A percentile compares a stretch with the other conserved stretches of the same genome.
These are phyloP conservation scores for Dolichomitus sp. DNA, from an alignment of 2,888 invertebrate genomes.

Conservation along the genomic window DNA sequence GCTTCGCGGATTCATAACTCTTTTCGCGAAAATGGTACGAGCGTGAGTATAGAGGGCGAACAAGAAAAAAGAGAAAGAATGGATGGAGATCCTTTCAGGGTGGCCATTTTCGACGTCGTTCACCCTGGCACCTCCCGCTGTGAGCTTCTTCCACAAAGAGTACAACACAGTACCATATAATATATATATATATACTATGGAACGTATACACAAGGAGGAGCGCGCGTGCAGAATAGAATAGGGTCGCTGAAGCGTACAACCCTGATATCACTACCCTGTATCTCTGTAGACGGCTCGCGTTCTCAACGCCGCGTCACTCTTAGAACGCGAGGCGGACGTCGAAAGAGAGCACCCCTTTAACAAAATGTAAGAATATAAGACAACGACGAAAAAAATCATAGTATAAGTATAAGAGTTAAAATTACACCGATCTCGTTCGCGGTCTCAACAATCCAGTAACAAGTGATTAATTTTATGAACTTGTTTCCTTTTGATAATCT, in stretches of 20 bases:
- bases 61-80: constrained; percentile 7
- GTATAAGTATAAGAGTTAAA: constrained; percentile 18
- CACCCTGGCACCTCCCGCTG: constrained; percentile 63
- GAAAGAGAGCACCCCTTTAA: constrained; percentile 43
- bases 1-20: constrained; percentile 74
- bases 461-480: neutral
- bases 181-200: neutral
- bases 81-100: constrained; percentile 71
- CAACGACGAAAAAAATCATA: constrained; percentile 5
- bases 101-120: constrained; percentile 68
- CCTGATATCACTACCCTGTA: constrained; percentile 78
- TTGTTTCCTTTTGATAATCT: too few relatives aligned
- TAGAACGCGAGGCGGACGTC: constrained; percentile 16
- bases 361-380: constrained; percentile 29
- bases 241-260: constrained; percentile 78
- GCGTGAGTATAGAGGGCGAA: constrained; percentile 2
- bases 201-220: constrained; percentile 42
- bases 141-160: constrained; percentile 59
- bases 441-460: neutral
- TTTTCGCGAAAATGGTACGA: constrained; percentile 73
- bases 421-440: neutral
- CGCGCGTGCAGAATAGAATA: constrained; percentile 73
- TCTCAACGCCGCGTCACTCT: constrained; percentile 58
- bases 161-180: constrained; percentile 15
- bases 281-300: constrained; percentile 71